phyloP scores from a whole-genome alignment of 2,113 vertebrate genomes.

The Vanacampus margaritifer region DNA sequence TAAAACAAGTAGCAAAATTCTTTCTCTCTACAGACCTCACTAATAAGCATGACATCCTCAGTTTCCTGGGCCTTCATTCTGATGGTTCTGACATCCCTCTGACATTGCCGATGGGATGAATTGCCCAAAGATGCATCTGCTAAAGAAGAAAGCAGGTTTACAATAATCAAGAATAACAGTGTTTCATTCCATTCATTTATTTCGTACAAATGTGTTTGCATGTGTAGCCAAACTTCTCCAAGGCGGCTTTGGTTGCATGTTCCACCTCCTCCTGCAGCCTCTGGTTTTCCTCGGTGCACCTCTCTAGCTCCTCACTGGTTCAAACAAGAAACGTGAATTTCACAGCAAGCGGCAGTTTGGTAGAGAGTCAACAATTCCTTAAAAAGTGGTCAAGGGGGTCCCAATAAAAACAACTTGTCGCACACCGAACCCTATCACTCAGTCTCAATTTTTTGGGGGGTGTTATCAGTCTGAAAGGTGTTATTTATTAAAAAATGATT shows the following conservation, averaged over 20 bases:
- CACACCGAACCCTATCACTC: too few species aligned
- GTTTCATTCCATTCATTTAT: conserved; percentile 3
- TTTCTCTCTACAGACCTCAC: not conserved
- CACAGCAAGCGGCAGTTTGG: too few species aligned
- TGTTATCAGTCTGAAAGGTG: too few species aligned
- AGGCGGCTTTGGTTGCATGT: conserved; percentile 51
- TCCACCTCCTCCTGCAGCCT: conserved; percentile 64
- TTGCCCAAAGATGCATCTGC: conserved; percentile 30
- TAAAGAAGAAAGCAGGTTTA: conserved; percentile 25
- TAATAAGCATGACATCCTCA: conserved; percentile 14
- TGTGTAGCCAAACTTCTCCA: conserved; percentile 47
- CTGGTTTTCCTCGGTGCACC: conserved; percentile 58
- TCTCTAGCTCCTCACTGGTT: conserved; percentile 56
- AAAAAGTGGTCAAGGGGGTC: too few species aligned
- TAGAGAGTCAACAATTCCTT: too few species aligned
- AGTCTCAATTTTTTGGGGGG: too few species aligned
- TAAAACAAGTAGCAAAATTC: not conserved
- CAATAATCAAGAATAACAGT: not conserved
- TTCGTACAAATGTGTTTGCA: not conserved
- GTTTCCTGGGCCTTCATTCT: conserved; percentile 55
- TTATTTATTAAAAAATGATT: too few species aligned
- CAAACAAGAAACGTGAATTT: conserved; percentile 13
- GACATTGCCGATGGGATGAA: conserved; percentile 25
- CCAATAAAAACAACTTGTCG: too few species aligned
- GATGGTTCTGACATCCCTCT: conserved; percentile 23